Percentiles rank a stretch among this genome's conserved stretches.
Evolutionary conservation across 2,888 invertebrate species (phyloP).

Genomic region (Scrobipalpa costella): DNA sequence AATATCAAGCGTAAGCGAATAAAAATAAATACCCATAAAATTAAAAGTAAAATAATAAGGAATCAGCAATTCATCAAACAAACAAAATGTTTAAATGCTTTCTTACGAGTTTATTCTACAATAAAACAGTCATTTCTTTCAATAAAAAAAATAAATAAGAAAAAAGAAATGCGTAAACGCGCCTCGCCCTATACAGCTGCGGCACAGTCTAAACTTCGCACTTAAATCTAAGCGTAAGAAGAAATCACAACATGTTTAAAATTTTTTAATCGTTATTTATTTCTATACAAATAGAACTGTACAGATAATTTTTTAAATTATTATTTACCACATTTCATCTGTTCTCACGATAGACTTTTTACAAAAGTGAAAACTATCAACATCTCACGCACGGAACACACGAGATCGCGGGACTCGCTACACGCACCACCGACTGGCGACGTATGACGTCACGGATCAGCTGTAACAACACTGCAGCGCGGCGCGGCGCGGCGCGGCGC

Average conservation of each 20-base stretch:
- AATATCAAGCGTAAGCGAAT: not conserved
- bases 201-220: conserved; percentile 47
- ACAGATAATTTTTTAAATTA: conserved; percentile 81
- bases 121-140: conserved; percentile 75
- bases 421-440: conserved; percentile 33
- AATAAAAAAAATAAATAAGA: conserved; percentile 64
- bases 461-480: conserved; percentile 19
- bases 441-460: conserved; percentile 22
- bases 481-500: conserved; percentile 18
- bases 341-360: conserved; percentile 80
- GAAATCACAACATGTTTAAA: conserved; percentile 78
- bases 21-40: conserved; percentile 28
- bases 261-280: conserved; percentile 81
- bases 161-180: conserved; percentile 62
- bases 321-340: conserved; percentile 77
- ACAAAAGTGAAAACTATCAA: conserved; percentile 82
- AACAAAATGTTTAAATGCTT: conserved; percentile 67
- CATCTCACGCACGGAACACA: conserved; percentile 71
- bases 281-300: conserved; percentile 83
- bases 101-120: conserved; percentile 78
- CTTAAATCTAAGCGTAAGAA: conserved; percentile 68
- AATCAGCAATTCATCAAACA: conserved; percentile 41
- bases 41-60: conserved; percentile 14
- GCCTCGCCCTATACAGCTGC: conserved; percentile 49
- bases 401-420: conserved; percentile 63